Evolutionary conservation across 1,140 invertebrate genomes (phyloP).

Genomic region (Hyles vespertilio): DNA sequence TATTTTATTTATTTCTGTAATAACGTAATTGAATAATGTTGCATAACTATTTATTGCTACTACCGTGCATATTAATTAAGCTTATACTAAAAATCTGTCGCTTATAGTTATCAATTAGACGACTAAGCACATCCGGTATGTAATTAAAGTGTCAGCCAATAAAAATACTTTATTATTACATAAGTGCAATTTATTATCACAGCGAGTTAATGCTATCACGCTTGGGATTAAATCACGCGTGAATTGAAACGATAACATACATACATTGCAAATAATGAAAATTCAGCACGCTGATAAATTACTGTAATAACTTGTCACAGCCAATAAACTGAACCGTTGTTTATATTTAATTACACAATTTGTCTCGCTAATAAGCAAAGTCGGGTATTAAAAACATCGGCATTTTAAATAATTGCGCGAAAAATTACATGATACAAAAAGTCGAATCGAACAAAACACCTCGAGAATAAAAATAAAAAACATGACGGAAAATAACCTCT

Average conservation of each 20-base stretch:
- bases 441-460: slow-evolving; percentile 20
- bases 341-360: too few relatives aligned
- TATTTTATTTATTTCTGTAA: too few relatives aligned
- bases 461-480: slow-evolving; percentile 42
- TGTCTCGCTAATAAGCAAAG: background rate
- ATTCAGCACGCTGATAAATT: slow-evolving; percentile 20
- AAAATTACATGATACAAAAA: slow-evolving; percentile 13
- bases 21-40: too few relatives aligned
- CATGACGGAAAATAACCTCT: slow-evolving; percentile 63
- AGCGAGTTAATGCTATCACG: slow-evolving; percentile 10
- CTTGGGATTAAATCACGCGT: slow-evolving; percentile 13
- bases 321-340: too few relatives aligned
- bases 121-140: too few relatives aligned
- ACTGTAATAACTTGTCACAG: slow-evolving; percentile 4
- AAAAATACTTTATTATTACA: background rate
- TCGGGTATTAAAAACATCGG: slow-evolving; percentile 8
- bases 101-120: too few relatives aligned
- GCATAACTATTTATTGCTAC: too few relatives aligned
- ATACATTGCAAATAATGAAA: slow-evolving; percentile 11
- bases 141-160: too few relatives aligned
- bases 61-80: too few relatives aligned
- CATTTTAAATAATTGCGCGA: slow-evolving; percentile 17
- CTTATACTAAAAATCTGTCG: too few relatives aligned
- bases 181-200: slow-evolving; percentile 8
- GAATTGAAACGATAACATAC: slow-evolving; percentile 15